Evolutionary conservation across 1,140 invertebrate species (phyloP), one percentile per base, ranked within the genome.

Genomic region (Gryllus bimaculatus): DNA sequence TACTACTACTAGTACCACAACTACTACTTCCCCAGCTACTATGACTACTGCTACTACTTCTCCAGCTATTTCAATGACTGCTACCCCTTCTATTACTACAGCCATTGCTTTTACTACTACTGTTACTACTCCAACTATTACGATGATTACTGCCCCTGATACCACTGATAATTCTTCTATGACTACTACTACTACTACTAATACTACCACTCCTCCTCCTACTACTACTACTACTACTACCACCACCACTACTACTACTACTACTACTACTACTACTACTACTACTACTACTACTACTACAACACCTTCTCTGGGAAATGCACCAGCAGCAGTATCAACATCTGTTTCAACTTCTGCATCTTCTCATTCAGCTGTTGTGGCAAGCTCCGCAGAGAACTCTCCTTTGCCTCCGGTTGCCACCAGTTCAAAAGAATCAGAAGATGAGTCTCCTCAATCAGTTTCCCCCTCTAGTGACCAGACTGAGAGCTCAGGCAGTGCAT

Each of bases 401-500:
- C 26, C 75, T 26, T 49, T 48, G 18, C 48, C 75, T 77, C 48
- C 75, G 66, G 20, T 20, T 8, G 54, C 48, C 13, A 79, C 47
- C 4, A 75, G 49, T 79, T 79, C 78, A 1, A 81, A 81, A 8
- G 80, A 80, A 47, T 75, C 48, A 8, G 73, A 78, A 26, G 39
- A n/a, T 78, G 75, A 80, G 74, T 54, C 79, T 39, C 77, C 21
- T 76, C 74, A 49, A 79, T 78, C 73, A 49, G 49, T 15, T 75
- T 49, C 76, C 80, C 39, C 26, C 81, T 78, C 78, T 79, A 47
- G 80, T 81, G 73, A 83, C 76, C 74, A 74, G 81, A 8, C 79
- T 82, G 13, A 81, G 80, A 82, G n/a, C 82, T n/a, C 78, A 79
- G 48, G 79, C 80, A 8, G 80, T 83, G 2, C 83, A 83, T 47